Evolutionary conservation across 2,797 vertebrate genomes (phyloP).

Genomic region (Nannoperca obscura): DNA sequence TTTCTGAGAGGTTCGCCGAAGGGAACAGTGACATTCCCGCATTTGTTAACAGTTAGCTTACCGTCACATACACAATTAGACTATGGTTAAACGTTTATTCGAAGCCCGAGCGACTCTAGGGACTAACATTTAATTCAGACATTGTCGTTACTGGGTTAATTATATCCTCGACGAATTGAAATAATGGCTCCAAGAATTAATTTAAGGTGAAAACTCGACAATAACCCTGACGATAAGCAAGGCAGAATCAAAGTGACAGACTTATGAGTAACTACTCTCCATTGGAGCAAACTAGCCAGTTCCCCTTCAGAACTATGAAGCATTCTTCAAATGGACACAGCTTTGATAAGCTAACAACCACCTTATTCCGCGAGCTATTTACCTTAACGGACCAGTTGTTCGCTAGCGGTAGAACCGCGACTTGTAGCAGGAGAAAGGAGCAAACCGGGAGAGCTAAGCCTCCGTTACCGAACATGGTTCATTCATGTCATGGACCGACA

Average conservation of each 20-base stretch:
- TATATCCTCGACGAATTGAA: background rate
- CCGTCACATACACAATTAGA: background rate
- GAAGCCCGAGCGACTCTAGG: background rate
- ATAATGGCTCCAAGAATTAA: background rate
- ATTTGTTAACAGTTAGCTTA: constrained; percentile 43
- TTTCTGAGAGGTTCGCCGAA: background rate
- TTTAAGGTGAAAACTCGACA: constrained; percentile 1
- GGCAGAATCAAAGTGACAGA: constrained; percentile 42
- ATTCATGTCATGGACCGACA: constrained; percentile 72
- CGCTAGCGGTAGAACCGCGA: constrained; percentile 55
- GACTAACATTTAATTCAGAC: background rate
- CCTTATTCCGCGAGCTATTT: constrained; percentile 41
- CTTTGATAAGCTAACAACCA: background rate
- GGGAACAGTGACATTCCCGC: constrained; percentile 25
- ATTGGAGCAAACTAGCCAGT: background rate
- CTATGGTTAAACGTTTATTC: background rate
- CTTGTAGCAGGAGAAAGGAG: constrained; percentile 65
- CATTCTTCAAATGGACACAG: background rate
- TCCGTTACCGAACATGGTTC: constrained; percentile 78
- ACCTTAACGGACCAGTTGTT: constrained; percentile 67
- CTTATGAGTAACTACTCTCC: background rate
- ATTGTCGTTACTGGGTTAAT: background rate
- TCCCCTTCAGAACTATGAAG: background rate
- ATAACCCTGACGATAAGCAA: background rate
- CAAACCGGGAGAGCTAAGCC: constrained; percentile 68